Conservation (phyloP, 2,113 vertebrate genomes). For the Desmodus rotundus region DNA sequence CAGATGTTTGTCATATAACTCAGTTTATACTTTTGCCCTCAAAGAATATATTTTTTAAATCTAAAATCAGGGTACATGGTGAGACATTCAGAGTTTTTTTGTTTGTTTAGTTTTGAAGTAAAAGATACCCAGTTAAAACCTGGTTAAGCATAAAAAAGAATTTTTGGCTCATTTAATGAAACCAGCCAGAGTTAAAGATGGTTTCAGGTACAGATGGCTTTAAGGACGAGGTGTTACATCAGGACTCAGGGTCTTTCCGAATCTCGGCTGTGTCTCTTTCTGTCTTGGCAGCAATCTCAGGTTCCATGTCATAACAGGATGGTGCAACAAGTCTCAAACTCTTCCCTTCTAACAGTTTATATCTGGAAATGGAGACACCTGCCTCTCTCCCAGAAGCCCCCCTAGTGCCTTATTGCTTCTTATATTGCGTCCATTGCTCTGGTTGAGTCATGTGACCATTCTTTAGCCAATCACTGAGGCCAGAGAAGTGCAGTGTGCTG, state of each 20-base stretch:
- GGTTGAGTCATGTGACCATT: neutral
- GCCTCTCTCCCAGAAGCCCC: neutral
- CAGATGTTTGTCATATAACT: neutral
- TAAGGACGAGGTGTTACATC: neutral
- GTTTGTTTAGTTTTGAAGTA: constrained; percentile 5
- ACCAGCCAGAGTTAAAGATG: neutral
- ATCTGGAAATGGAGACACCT: neutral
- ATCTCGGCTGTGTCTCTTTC: neutral
- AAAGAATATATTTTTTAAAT: neutral
- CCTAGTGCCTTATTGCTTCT: neutral
- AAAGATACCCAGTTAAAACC: neutral
- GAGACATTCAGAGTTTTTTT: neutral
- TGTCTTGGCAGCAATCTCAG: neutral
- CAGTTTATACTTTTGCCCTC: neutral
- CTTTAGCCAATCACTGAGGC: neutral
- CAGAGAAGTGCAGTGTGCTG: neutral
- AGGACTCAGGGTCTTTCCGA: neutral
- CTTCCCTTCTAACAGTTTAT: neutral
- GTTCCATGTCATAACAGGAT: neutral
- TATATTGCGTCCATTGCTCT: neutral
- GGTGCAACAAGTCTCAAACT: neutral
- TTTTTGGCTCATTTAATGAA: neutral
- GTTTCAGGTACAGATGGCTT: neutral
- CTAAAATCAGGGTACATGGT: neutral
- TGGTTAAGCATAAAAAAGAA: neutral